These are phyloP conservation scores for Trichechus manatus DNA, from an alignment of 2,113 vertebrate species.

Conservation along the genomic window DNA sequence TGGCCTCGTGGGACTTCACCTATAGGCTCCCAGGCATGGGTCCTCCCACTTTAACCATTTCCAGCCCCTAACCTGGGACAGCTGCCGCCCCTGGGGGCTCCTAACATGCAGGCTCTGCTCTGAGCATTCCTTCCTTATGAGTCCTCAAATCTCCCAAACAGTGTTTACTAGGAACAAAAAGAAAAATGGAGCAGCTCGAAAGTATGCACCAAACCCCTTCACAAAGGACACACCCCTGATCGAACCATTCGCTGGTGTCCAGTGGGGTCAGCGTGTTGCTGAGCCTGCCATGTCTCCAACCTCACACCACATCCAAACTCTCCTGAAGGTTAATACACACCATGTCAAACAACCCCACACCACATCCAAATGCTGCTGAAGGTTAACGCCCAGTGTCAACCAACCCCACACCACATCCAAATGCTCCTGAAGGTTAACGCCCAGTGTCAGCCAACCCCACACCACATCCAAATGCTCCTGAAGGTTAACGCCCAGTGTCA, in stretches of 20 bases:
- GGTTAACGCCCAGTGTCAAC: too few relatives aligned
- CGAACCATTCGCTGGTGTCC: too few relatives aligned
- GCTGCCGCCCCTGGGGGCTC: background rate
- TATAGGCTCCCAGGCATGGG: background rate
- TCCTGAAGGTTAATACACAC: too few relatives aligned
- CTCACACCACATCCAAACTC: too few relatives aligned
- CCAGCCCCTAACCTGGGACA: background rate
- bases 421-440: background rate
- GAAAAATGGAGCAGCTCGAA: too few relatives aligned
- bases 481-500: too few relatives aligned
- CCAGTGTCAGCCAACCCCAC: too few relatives aligned
- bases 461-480: too few relatives aligned
- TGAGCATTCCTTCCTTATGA: background rate
- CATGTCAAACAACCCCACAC: too few relatives aligned
- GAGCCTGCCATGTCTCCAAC: background rate
- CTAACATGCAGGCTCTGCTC: background rate
- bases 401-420: background rate
- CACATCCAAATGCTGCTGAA: too few relatives aligned
- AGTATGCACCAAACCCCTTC: background rate
- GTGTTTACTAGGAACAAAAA: background rate
- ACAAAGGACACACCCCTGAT: background rate
- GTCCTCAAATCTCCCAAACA: background rate
- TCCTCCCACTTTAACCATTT: background rate
- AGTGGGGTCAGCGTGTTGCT: too few relatives aligned
- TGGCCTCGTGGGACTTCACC: background rate